phyloP scores from a whole-genome alignment of 2,797 vertebrate genomes.

The Enteromius treurensis region DNA sequence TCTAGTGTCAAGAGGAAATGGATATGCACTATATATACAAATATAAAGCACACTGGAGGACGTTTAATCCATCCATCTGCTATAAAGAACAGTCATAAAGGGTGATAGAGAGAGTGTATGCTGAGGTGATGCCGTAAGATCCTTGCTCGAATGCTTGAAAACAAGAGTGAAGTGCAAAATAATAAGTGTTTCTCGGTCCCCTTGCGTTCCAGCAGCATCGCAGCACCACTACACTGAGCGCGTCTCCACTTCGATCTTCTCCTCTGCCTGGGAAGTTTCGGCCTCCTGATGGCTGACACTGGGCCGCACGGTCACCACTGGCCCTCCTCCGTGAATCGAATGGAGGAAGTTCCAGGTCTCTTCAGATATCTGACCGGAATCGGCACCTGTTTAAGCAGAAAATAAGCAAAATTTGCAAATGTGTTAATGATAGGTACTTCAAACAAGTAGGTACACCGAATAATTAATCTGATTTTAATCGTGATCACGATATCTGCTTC shows the following conservation, averaged over 20 bases:
- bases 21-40: conserved; percentile 75
- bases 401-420: neutral
- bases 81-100: conserved; percentile 67
- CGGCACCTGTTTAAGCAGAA: conserved; percentile 81
- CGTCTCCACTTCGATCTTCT: conserved; percentile 97
- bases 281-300: conserved; percentile 84
- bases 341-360: conserved; percentile 98
- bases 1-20: conserved; percentile 72
- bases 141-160: conserved; percentile 79
- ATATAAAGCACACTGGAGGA: conserved; percentile 64
- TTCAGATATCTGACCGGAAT: conserved; percentile 98
- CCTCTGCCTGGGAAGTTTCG: conserved; percentile 86
- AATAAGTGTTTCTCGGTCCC: conserved; percentile 69
- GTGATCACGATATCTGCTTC: neutral
- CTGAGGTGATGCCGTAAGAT: conserved; percentile 62
- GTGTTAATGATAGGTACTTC: neutral
- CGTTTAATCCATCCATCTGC: conserved; percentile 65
- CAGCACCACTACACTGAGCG: conserved; percentile 81
- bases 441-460: neutral
- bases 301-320: conserved; percentile 90
- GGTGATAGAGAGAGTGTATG: conserved; percentile 48
- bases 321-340: conserved; percentile 93
- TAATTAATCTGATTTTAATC: neutral
- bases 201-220: conserved; percentile 46
- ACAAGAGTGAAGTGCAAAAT: conserved; percentile 82